Evolutionary conservation across 2,113 vertebrate genomes (phyloP).

Genomic region (Cinclus mexicanus): DNA sequence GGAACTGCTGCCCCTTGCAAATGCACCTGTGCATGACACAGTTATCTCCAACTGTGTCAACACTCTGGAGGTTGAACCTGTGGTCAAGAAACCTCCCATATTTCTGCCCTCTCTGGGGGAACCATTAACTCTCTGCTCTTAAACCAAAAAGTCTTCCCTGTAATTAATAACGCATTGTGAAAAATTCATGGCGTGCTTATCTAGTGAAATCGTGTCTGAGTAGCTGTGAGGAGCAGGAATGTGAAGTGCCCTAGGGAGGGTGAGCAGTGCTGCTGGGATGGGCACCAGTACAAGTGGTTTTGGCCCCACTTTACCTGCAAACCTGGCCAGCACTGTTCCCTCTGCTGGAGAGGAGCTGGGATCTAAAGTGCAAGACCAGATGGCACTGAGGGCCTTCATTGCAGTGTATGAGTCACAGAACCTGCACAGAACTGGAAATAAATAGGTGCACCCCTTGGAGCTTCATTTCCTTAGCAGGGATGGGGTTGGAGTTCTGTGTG

Average conservation of each 20-base stretch:
- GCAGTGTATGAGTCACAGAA: neutral
- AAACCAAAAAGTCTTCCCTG: neutral
- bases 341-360: neutral
- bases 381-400: neutral
- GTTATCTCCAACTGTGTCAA: neutral
- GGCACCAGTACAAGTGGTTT: neutral
- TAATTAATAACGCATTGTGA: neutral
- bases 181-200: neutral
- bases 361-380: neutral
- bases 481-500: neutral
- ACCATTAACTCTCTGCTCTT: neutral
- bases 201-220: neutral
- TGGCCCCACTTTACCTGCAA: neutral
- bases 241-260: accelerated
- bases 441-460: neutral
- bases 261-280: neutral
- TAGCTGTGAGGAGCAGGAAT: neutral
- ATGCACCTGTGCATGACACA: accelerated
- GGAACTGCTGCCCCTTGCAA: neutral
- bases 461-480: slow-evolving; percentile 37
- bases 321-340: neutral
- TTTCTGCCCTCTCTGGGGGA: neutral
- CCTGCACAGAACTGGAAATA: neutral
- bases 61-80: neutral
- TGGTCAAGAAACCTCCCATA: neutral